Base-by-base conservation (phyloP, 2,797 vertebrate genomes). In the Pangasius macronema region DNA sequence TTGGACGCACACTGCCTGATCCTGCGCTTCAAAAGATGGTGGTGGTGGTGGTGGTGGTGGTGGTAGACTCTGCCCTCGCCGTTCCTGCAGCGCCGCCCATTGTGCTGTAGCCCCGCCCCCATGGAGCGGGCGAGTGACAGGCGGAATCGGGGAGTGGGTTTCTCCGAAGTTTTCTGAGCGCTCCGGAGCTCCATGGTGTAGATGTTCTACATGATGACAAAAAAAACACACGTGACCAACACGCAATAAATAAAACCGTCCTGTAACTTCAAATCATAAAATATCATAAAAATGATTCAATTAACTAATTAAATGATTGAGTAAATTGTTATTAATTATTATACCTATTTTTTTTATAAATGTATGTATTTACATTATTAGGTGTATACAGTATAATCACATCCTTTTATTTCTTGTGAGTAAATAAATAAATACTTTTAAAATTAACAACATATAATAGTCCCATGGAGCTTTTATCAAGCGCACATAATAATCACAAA, bases 131-230 rank as follows among this genome's bases (percentile, higher is more conserved):
- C 95, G 89, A 99, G 96, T 72, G 98, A 99, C 91, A 99, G 97
- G 87, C 98, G 97, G 73, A 99, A 95, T 88, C 98, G 97, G 4
- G 95, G 92, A 0, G 92, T 27, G 51, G 96, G 94, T 92, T 97
- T 95, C 88, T 96, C 96, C 55, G 94, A 93, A 70, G 94, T 92
- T 94, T 99, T 98, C 95, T 97, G 95, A 79, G 98, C 95, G 16
- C 98, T 99, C 89, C 98, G 97, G 88, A 99, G 96, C 94, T 99
- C 98, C 98, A 99, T 99, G 89, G 97, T 94, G 90, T 98, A 99
- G 82, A 99, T 94, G 91, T 97, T 97, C 98, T 99, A 49, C 5
- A 36, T 1, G 3, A 75, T 42, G 3, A 65, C 24, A 75, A 53
- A 11, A 72, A 11, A 39, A n/a, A n/a, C 13, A 46, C 1, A 1